Evolutionary conservation across 2,797 vertebrate genomes (phyloP).

Genomic region (Acanthopagrus latus): DNA sequence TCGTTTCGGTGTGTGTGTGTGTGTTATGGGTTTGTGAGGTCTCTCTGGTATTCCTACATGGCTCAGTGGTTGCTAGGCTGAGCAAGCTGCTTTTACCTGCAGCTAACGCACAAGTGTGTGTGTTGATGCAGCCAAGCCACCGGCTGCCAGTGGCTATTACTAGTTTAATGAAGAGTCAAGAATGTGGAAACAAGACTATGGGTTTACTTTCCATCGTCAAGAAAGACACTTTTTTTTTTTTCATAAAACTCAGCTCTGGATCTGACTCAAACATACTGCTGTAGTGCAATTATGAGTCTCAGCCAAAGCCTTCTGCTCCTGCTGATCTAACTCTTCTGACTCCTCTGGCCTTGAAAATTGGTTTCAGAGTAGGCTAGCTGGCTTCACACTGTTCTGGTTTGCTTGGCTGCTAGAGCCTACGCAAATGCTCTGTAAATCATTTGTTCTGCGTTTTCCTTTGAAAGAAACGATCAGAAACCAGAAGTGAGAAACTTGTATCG

Average conservation of each 20-base stretch:
- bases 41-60: conserved; percentile 42
- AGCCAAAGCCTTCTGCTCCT: not conserved
- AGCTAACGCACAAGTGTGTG: conserved; percentile 43
- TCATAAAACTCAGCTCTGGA: not conserved
- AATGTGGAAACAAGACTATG: conserved; percentile 7
- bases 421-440: not conserved
- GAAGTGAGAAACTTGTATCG: not conserved
- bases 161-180: conserved; percentile 16
- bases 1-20: conserved; percentile 10
- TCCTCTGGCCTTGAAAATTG: not conserved
- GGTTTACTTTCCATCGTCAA: conserved; percentile 8
- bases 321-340: not conserved
- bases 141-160: conserved; percentile 3
- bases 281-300: not conserved
- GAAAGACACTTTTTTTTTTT: conserved; percentile 4
- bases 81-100: conserved; percentile 55
- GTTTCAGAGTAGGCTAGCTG: too few relatives aligned
- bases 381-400: not conserved
- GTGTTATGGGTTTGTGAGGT: conserved; percentile 40
- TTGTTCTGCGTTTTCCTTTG: not conserved
- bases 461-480: not conserved
- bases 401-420: not conserved
- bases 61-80: conserved; percentile 56
- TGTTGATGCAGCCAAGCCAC: conserved; percentile 27
- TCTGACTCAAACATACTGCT: conserved; percentile 1